Evolutionary conservation across 1,140 invertebrate species (phyloP).

Genomic region (Drosophila cardini): DNA sequence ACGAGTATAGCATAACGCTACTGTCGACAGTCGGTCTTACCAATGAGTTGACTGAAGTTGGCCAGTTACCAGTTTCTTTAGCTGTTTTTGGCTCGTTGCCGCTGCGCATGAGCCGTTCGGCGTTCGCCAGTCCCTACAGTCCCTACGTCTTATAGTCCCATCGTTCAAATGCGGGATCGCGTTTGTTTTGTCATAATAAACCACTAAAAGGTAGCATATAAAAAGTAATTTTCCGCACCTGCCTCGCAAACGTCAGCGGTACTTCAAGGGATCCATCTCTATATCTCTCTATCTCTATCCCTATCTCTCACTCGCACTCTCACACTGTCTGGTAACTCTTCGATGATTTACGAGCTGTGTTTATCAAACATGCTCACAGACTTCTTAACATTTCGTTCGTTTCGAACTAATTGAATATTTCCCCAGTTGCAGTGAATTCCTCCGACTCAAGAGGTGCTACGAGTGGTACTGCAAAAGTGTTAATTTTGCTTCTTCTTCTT

Average conservation of each 20-base stretch:
- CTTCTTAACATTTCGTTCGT: conserved; percentile 53
- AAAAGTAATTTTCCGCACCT: conserved; percentile 83
- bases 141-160: conserved; percentile 16
- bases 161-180: conserved; percentile 58
- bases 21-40: conserved; percentile 18
- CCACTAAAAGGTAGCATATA: conserved; percentile 80
- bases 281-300: background rate
- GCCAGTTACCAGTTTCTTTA: conserved; percentile 10
- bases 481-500: background rate
- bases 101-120: conserved; percentile 69
- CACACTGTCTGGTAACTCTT: background rate
- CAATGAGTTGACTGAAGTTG: conserved; percentile 2
- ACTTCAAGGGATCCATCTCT: conserved; percentile 65
- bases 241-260: conserved; percentile 69
- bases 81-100: conserved; percentile 7
- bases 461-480: background rate
- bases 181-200: conserved; percentile 82
- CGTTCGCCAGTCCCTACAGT: background rate
- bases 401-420: conserved; percentile 66
- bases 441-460: background rate
- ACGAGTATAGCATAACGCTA: conserved; percentile 36
- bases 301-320: conserved; percentile 7
- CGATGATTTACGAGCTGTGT: conserved; percentile 68
- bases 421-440: background rate
- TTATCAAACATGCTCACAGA: conserved; percentile 60